These are phyloP conservation scores for Regulus satrapa DNA, from an alignment of 2,113 vertebrate species.

Conservation along the genomic window DNA sequence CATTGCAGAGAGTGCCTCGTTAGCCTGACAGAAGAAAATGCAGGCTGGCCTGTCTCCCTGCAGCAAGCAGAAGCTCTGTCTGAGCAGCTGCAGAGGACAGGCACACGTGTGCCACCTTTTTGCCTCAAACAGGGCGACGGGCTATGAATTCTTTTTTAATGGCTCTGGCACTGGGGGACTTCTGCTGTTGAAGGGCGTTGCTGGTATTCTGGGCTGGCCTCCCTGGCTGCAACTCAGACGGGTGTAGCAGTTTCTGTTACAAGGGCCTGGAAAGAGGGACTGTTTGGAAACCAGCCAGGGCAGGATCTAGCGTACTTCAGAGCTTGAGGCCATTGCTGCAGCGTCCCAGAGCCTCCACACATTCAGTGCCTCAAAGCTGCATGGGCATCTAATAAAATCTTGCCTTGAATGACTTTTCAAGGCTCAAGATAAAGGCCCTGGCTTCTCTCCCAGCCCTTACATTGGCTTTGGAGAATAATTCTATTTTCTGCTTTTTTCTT, in stretches of 20 bases:
- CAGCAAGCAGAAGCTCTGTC: background rate
- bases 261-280: background rate
- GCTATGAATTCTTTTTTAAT: slow-evolving; percentile 22
- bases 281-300: background rate
- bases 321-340: background rate
- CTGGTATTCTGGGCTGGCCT: background rate
- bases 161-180: background rate
- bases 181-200: background rate
- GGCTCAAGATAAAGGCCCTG: background rate
- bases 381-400: background rate
- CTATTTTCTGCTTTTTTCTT: background rate
- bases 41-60: background rate
- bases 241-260: slow-evolving; percentile 50
- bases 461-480: background rate
- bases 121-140: fast-evolving
- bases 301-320: background rate
- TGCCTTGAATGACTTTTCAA: background rate
- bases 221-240: background rate
- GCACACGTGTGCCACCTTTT: background rate
- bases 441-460: background rate
- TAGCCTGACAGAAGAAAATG: background rate
- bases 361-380: background rate
- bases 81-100: background rate
- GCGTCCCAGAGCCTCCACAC: fast-evolving
- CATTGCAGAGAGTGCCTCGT: background rate